A percentile compares a stretch with the other conserved stretches of the same genome.
phyloP scores from a whole-genome alignment of 2,797 vertebrate genomes.

The Geotrypetes seraphini region DNA sequence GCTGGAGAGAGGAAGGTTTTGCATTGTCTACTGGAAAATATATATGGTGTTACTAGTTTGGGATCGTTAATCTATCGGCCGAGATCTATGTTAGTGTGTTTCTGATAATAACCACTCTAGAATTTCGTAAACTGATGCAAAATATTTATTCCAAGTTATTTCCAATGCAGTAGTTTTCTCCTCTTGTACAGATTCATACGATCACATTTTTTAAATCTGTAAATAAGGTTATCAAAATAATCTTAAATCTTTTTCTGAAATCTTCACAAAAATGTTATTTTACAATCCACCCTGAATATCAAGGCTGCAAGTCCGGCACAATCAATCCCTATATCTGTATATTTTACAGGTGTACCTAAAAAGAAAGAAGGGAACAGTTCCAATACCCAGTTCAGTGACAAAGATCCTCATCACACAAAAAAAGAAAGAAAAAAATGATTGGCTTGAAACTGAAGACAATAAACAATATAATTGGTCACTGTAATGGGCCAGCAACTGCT shows the following conservation, averaged over 20 bases:
- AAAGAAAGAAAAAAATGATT: conserved; percentile 46
- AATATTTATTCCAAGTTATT: conserved; percentile 81
- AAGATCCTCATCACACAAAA: conserved; percentile 61
- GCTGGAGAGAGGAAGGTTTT: too few relatives aligned
- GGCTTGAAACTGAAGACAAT: too few relatives aligned
- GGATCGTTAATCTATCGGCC: too few relatives aligned
- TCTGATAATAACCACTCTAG: conserved; percentile 44
- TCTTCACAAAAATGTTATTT: conserved; percentile 72
- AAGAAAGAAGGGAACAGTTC: conserved; percentile 37
- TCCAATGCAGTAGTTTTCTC: conserved; percentile 68
- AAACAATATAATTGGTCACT: conserved; percentile 65
- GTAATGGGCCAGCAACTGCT: conserved; percentile 67
- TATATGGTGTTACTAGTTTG: too few relatives aligned
- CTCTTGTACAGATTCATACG: conserved; percentile 68
- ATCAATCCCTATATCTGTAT: conserved; percentile 66
- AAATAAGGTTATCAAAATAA: conserved; percentile 83
- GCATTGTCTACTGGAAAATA: too few relatives aligned
- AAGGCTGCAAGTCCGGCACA: conserved; percentile 68
- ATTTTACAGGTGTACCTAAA: conserved; percentile 70
- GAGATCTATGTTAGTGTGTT: too few relatives aligned
- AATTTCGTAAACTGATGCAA: conserved; percentile 73
- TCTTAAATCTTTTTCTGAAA: conserved; percentile 74
- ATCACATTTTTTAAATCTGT: conserved; percentile 75
- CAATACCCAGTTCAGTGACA: conserved; percentile 64
- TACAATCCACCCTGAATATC: conserved; percentile 79